phyloP scores from a whole-genome alignment of 2,888 invertebrate species.

The Melangyna quadrimaculata region DNA sequence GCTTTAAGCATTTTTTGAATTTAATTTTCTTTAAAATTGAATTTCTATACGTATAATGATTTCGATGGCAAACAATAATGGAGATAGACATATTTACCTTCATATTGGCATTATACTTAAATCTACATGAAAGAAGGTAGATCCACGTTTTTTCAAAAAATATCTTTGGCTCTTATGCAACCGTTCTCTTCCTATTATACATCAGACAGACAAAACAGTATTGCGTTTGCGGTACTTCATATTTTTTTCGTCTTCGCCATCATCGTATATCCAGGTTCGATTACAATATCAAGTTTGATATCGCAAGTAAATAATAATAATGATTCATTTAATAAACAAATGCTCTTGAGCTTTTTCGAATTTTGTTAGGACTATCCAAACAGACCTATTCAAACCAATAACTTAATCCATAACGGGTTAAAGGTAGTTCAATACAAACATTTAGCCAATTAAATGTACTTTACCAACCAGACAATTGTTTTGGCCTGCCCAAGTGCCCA shows the following conservation, averaged over 20 bases:
- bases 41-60: no score
- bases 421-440: slow-evolving; percentile 77
- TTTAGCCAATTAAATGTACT: slow-evolving; percentile 76
- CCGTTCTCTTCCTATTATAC: no score
- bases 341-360: neutral
- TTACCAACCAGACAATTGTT: neutral
- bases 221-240: no score
- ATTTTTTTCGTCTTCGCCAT: neutral
- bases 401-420: slow-evolving; percentile 75
- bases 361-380: slow-evolving; percentile 26
- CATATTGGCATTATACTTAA: no score
- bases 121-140: no score
- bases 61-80: no score
- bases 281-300: neutral
- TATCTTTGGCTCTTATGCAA: no score
- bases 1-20: no score
- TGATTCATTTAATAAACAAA: neutral
- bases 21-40: no score
- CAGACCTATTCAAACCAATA: slow-evolving; percentile 2
- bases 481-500: neutral
- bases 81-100: no score
- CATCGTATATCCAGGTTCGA: neutral
- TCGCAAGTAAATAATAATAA: neutral
- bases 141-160: no score
- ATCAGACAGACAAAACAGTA: no score